Evolutionary conservation across 2,797 vertebrate genomes (phyloP).

Genomic region (Acipenser transmontanus): DNA sequence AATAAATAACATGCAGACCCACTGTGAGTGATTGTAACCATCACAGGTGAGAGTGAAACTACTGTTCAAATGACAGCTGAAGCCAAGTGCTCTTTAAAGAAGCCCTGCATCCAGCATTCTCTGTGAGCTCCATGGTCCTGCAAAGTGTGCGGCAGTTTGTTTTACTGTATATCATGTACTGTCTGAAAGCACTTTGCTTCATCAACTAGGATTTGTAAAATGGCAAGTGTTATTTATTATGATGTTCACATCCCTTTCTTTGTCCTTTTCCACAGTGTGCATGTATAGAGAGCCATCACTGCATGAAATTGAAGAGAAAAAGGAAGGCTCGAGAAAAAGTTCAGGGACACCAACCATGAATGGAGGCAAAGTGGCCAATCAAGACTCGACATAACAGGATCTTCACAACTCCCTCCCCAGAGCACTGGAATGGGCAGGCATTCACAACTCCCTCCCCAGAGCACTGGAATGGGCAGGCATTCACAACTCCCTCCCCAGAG

Average conservation of each 20-base stretch:
- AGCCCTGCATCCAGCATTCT: conserved; percentile 15
- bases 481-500: conserved; percentile 35
- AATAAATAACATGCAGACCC: too few relatives aligned
- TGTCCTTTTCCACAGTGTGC: conserved; percentile 70
- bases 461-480: conserved; percentile 30
- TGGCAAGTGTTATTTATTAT: too few relatives aligned
- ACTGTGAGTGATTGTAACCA: too few relatives aligned
- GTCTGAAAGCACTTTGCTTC: too few relatives aligned
- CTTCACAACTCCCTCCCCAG: conserved; percentile 43
- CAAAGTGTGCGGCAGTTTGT: too few relatives aligned
- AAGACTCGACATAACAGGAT: conserved; percentile 90
- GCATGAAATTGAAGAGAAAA: conserved; percentile 97
- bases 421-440: conserved; percentile 28
- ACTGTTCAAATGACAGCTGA: too few relatives aligned
- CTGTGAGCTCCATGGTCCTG: conserved; percentile 11
- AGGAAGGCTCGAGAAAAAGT: conserved; percentile 94
- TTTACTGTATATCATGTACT: too few relatives aligned
- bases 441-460: conserved; percentile 37
- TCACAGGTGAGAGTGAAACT: too few relatives aligned
- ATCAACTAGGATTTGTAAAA: too few relatives aligned
- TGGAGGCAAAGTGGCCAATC: conserved; percentile 96
- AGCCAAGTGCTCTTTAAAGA: neutral
- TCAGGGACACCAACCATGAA: conserved; percentile 99
- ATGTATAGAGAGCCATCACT: conserved; percentile 99
- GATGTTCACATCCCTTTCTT: too few relatives aligned